These are phyloP conservation scores for Listronotus oregonensis DNA, from an alignment of 1,140 invertebrate species.

Conservation along the genomic window DNA sequence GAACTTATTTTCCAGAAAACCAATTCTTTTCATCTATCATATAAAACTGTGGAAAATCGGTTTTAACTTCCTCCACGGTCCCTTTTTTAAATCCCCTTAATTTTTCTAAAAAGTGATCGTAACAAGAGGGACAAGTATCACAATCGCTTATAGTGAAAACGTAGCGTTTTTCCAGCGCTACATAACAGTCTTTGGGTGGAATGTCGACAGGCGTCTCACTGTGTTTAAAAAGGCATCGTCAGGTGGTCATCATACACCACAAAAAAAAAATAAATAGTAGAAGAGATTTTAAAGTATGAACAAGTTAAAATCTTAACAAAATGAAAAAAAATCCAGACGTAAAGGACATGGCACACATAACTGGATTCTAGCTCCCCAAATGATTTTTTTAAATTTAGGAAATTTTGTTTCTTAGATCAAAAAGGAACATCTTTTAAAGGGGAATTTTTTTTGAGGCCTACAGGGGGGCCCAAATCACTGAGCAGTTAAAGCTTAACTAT, in stretches of 20 bases:
- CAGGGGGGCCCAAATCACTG: too few species aligned
- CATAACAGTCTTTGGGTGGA: constrained; percentile 66
- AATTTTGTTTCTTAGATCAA: too few species aligned
- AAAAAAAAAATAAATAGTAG: constrained; percentile 58
- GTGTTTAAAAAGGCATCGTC: constrained; percentile 82
- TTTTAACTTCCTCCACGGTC: constrained; percentile 64
- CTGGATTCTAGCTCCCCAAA: too few species aligned
- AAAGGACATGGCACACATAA: too few species aligned
- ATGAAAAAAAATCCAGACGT: too few species aligned
- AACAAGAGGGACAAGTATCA: constrained; percentile 81
- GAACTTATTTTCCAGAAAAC: constrained; percentile 78
- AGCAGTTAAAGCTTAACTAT: too few species aligned
- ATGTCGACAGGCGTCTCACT: constrained; percentile 69
- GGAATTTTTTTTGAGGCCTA: too few species aligned
- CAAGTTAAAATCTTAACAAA: too few species aligned
- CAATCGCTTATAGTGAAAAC: constrained; percentile 82
- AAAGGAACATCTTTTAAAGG: too few species aligned
- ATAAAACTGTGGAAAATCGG: constrained; percentile 80
- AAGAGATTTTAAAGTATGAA: too few species aligned
- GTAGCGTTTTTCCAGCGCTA: constrained; percentile 84
- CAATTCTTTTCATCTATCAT: constrained; percentile 77
- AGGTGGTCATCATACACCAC: constrained; percentile 87
- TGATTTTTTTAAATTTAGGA: too few species aligned
- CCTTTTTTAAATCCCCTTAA: constrained; percentile 60
- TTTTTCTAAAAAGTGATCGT: constrained; percentile 76